Evolutionary conservation across 2,888 invertebrate genomes (phyloP).

Genomic region (Ditylenchus weischeri): DNA sequence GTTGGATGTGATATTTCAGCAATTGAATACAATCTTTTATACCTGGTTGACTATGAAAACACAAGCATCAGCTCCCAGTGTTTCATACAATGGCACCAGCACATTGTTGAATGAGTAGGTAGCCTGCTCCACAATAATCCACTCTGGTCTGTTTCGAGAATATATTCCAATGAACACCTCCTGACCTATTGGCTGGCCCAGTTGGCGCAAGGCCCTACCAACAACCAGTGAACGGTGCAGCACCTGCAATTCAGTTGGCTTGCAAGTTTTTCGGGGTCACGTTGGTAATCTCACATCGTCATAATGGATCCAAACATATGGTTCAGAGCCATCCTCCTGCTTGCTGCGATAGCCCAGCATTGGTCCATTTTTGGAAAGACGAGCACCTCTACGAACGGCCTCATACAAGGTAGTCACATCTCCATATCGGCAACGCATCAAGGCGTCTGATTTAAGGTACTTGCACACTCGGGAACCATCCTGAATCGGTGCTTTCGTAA

Average conservation of each 20-base stretch:
- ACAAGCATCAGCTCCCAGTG: slow-evolving; percentile 91
- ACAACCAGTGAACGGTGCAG: slow-evolving; percentile 58
- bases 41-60: slow-evolving; percentile 64
- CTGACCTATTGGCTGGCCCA: slow-evolving; percentile 58
- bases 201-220: slow-evolving; percentile 59
- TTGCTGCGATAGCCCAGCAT: slow-evolving; percentile 52
- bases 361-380: slow-evolving; percentile 74
- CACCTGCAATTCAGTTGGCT: background rate
- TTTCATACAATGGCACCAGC: slow-evolving; percentile 91
- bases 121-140: slow-evolving; percentile 89
- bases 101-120: slow-evolving; percentile 91
- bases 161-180: slow-evolving; percentile 61
- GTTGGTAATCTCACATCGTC: slow-evolving; percentile 36
- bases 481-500: slow-evolving; percentile 26
- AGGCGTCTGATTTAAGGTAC: slow-evolving; percentile 42
- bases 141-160: slow-evolving; percentile 65
- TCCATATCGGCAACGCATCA: slow-evolving; percentile 70
- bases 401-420: slow-evolving; percentile 82
- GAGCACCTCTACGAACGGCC: slow-evolving; percentile 77
- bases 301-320: slow-evolving; percentile 54
- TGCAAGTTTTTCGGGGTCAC: too few species aligned
- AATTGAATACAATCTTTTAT: too few species aligned
- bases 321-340: slow-evolving; percentile 44
- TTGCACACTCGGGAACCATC: slow-evolving; percentile 50
- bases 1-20: too few species aligned